Evolutionary conservation across 2,888 invertebrate species (phyloP).

Genomic region (Rhingia rostrata): DNA sequence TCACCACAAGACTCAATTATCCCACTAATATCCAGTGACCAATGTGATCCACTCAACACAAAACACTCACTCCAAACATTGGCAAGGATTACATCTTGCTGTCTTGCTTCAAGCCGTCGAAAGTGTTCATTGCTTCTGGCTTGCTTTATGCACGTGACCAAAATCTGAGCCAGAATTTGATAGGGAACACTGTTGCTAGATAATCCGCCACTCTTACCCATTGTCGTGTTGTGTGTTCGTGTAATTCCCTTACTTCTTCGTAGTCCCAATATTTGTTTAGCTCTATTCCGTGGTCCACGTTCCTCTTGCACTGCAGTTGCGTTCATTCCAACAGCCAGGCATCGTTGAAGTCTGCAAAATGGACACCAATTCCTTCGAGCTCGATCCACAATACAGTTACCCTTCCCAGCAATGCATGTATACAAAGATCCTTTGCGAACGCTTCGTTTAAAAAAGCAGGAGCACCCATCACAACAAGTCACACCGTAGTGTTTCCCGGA

Average conservation of each 20-base stretch:
- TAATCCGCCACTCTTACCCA: slow-evolving; percentile 37
- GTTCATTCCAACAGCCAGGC: slow-evolving; percentile 91
- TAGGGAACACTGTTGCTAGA: slow-evolving; percentile 81
- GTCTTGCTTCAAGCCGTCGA: slow-evolving; percentile 82
- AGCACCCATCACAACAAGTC: slow-evolving; percentile 93
- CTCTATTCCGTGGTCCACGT: slow-evolving; percentile 87
- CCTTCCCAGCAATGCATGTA: slow-evolving; percentile 90
- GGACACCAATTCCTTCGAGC: slow-evolving; percentile 94
- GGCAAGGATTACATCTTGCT: slow-evolving; percentile 85
- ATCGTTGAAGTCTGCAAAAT: slow-evolving; percentile 90
- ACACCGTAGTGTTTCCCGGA: slow-evolving; percentile 94
- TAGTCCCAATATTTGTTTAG: slow-evolving; percentile 27
- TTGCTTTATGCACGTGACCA: slow-evolving; percentile 85
- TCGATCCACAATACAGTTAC: slow-evolving; percentile 90
- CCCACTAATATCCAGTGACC: slow-evolving; percentile 84
- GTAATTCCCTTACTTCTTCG: slow-evolving; percentile 16
- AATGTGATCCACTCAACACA: slow-evolving; percentile 85
- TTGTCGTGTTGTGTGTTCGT: slow-evolving; percentile 11
- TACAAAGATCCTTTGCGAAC: slow-evolving; percentile 89
- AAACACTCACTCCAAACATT: slow-evolving; percentile 86
- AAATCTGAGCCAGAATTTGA: slow-evolving; percentile 86
- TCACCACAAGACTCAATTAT: slow-evolving; percentile 81
- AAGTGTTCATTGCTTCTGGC: slow-evolving; percentile 85
- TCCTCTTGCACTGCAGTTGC: slow-evolving; percentile 92
- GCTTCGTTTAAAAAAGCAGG: slow-evolving; percentile 94